Percentiles rank a stretch among this genome's conserved stretches.
Conservation (phyloP, 2,113 vertebrate genomes). For the Dipodomys stephensi region DNA sequence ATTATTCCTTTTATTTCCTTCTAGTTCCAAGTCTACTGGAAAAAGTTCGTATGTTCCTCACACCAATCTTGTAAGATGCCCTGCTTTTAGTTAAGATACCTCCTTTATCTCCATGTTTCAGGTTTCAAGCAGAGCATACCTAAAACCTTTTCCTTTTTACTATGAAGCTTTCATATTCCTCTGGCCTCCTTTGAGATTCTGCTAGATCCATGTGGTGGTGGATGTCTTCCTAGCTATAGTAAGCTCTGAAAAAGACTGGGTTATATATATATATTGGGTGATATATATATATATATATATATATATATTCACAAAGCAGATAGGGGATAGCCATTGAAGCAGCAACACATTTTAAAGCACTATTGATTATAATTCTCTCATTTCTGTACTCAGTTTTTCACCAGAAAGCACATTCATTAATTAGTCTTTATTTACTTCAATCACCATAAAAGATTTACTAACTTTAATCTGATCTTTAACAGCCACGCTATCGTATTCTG, state of each 20-base stretch:
- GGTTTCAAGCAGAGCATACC: neutral
- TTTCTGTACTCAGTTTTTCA: neutral
- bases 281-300: neutral
- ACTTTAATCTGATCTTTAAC: neutral
- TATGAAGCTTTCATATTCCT: neutral
- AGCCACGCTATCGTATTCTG: conserved; percentile 90
- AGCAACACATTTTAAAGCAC: neutral
- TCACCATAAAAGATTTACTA: neutral
- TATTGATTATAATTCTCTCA: neutral
- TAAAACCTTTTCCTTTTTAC: neutral
- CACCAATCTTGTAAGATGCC: neutral
- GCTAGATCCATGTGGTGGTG: neutral
- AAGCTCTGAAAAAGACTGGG: neutral
- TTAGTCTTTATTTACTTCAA: neutral
- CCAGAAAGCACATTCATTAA: neutral
- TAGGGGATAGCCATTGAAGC: neutral
- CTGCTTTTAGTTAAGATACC: neutral
- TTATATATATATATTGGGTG: neutral
- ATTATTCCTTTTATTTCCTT: neutral
- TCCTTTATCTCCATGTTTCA: neutral
- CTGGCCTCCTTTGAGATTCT: neutral
- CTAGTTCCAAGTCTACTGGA: neutral
- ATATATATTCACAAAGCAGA: neutral
- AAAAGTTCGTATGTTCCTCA: neutral
- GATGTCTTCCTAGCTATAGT: neutral